A percentile compares a stretch with the other conserved stretches of the same genome.
phyloP scores from a whole-genome alignment of 2,888 invertebrate species.

The Troides helena region DNA sequence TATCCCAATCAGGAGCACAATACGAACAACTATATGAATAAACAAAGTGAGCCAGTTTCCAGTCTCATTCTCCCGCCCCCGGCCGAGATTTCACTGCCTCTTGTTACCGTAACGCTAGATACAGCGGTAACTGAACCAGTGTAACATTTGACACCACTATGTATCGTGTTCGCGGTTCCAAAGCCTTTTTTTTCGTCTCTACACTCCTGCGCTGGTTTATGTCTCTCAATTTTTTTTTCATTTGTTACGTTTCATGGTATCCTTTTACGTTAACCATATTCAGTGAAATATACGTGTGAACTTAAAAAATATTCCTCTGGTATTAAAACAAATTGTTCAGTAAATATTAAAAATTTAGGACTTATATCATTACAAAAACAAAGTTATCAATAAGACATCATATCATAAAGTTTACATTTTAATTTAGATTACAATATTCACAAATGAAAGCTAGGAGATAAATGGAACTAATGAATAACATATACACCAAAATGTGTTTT shows the following conservation, averaged over 20 bases:
- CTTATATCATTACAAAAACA: too few species aligned
- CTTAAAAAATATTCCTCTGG: too few species aligned
- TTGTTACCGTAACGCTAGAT: conserved; percentile 52
- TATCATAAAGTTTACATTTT: too few species aligned
- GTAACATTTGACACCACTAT: conserved; percentile 42
- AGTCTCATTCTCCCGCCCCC: conserved; percentile 52
- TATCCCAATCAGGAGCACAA: conserved; percentile 24
- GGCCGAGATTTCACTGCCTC: conserved; percentile 54
- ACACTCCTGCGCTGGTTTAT: conserved; percentile 31
- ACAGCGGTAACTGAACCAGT: conserved; percentile 42
- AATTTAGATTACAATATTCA: too few species aligned
- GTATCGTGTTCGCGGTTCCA: conserved; percentile 39
- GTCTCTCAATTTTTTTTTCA: conserved; percentile 23
- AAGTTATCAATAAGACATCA: too few species aligned
- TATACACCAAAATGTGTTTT: too few species aligned
- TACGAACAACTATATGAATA: conserved; percentile 26
- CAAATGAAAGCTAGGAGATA: too few species aligned
- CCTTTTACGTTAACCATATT: background rate
- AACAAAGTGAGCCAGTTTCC: conserved; percentile 37
- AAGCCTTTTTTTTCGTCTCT: conserved; percentile 41
- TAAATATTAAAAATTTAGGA: too few species aligned
- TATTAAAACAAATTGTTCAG: too few species aligned
- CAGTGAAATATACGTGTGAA: background rate
- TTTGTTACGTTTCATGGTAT: background rate
- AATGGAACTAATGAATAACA: too few species aligned